These are phyloP conservation scores for Entomobrya proxima DNA, from an alignment of 2,888 invertebrate species.

Conservation along the genomic window DNA sequence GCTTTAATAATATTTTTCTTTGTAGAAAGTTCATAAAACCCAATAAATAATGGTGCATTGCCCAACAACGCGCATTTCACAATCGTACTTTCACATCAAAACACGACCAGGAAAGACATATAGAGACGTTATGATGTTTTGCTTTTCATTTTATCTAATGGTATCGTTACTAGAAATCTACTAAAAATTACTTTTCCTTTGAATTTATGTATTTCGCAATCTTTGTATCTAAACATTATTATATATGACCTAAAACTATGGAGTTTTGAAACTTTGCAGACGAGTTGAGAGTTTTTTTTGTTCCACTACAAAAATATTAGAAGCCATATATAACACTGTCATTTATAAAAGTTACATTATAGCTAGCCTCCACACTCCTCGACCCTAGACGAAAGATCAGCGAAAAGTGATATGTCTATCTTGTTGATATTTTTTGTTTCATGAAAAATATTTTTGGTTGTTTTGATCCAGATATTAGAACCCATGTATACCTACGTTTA, in stretches of 20 bases:
- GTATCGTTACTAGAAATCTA: not conserved
- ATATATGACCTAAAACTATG: not conserved
- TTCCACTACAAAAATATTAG: not conserved
- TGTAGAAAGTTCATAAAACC: not conserved
- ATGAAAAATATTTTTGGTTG: no score
- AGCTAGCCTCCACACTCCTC: no score
- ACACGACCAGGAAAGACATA: no score
- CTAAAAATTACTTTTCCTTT: constrained; percentile 13
- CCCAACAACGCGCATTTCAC: constrained; percentile 5
- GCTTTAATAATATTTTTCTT: constrained; percentile 6
- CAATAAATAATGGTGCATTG: constrained; percentile 25
- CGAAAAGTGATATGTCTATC: not conserved
- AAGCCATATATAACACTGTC: not conserved
- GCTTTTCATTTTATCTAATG: constrained; percentile 23
- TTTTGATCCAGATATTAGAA: no score
- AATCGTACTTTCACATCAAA: constrained; percentile 20
- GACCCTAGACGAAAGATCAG: not conserved
- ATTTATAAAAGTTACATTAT: not conserved
- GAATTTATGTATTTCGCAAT: constrained; percentile 24
- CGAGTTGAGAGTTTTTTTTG: no score
- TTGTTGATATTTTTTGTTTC: not conserved
- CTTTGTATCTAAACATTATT: not conserved
- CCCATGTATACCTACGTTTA: no score
- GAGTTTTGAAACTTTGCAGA: no score
- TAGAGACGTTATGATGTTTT: not conserved